These are phyloP conservation scores for Temnothorax unifasciatus DNA, from an alignment of 2,888 invertebrate genomes.

Conservation along the genomic window DNA sequence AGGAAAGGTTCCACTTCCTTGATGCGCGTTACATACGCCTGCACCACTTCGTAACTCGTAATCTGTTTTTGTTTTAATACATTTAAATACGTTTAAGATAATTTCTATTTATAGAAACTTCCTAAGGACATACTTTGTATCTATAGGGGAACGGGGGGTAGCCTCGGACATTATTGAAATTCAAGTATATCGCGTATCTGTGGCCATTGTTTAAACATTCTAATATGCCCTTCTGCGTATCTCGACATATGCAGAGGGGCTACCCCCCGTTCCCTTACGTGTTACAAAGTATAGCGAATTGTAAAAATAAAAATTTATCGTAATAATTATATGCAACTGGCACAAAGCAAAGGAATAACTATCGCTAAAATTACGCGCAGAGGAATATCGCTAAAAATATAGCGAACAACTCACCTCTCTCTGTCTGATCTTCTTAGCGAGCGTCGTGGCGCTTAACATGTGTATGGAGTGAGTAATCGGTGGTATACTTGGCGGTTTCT, in stretches of 20 bases:
- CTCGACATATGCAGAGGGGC: no score
- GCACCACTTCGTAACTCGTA: constrained; percentile 90
- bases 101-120: neutral
- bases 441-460: constrained; percentile 76
- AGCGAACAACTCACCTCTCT: constrained; percentile 75
- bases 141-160: no score
- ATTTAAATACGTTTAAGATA: neutral
- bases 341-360: neutral
- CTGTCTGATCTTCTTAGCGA: constrained; percentile 81
- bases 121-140: neutral
- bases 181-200: no score
- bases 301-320: constrained; percentile 1
- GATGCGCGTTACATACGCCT: constrained; percentile 92
- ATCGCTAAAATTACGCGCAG: neutral
- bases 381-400: neutral
- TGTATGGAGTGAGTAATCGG: constrained; percentile 77
- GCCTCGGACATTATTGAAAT: no score
- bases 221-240: no score
- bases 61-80: constrained; percentile 86
- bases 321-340: neutral
- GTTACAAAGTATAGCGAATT: neutral
- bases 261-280: neutral
- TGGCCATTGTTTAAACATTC: no score
- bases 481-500: constrained; percentile 69
- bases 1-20: constrained; percentile 92